phyloP scores from a whole-genome alignment of 53 echinoderm and acorn worm species.

The Temnopleurus reevesii region DNA sequence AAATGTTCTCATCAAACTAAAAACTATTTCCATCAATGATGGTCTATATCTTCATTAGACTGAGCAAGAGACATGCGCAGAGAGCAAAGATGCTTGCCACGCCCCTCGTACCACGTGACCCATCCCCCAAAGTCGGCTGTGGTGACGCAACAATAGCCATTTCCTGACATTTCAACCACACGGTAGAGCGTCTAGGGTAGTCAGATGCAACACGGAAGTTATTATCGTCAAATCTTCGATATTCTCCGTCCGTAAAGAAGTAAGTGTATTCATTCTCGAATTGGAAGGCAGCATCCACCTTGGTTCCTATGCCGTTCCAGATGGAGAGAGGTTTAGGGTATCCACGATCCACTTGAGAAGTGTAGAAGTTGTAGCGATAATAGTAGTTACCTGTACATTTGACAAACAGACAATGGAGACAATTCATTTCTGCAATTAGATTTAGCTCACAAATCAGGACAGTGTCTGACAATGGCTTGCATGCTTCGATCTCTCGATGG shows the following conservation, averaged over 20 bases:
- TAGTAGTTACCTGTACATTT: constrained; percentile 66
- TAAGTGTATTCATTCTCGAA: constrained; percentile 70
- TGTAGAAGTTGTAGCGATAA: constrained; percentile 68
- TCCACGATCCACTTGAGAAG: constrained; percentile 20
- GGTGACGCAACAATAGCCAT: background rate
- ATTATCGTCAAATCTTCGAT: constrained; percentile 65
- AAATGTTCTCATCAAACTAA: too few species aligned
- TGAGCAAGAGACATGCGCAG: background rate
- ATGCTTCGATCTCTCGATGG: too few species aligned
- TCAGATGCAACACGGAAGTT: constrained; percentile 30
- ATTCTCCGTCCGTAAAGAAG: constrained; percentile 66
- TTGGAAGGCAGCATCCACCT: constrained; percentile 64
- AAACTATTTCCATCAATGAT: background rate
- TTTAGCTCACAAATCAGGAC: background rate
- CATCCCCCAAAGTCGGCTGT: background rate
- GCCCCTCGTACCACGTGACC: background rate
- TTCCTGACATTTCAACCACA: constrained; percentile 68
- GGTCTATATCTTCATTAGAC: background rate
- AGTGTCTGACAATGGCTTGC: too few species aligned
- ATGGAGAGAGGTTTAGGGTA: constrained; percentile 70
- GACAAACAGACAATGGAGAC: background rate
- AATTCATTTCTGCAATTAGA: background rate
- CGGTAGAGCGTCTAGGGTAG: constrained; percentile 60
- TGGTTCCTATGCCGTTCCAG: constrained; percentile 65
- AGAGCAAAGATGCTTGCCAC: background rate